Evolutionary conservation across 1,140 invertebrate species (phyloP).

Genomic region (Coenobita brevimanus): DNA sequence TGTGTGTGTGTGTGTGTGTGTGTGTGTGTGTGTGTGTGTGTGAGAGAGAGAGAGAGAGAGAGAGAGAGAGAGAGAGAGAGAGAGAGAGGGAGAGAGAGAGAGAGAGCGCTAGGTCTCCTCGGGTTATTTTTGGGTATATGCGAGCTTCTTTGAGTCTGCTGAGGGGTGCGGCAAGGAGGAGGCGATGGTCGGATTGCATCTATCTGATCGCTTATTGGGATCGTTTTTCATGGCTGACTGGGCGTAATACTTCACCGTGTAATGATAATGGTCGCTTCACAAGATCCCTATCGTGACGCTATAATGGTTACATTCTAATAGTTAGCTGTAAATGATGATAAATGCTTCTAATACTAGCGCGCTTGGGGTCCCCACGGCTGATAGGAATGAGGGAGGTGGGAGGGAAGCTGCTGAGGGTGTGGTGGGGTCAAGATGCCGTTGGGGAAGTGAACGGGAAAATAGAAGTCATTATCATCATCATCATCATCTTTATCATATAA

Average conservation of each 20-base stretch:
- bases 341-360: neutral
- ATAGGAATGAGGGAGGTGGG: too few species aligned
- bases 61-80: neutral
- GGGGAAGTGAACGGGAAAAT: too few species aligned
- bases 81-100: too few species aligned
- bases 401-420: too few species aligned
- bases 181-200: neutral
- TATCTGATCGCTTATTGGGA: conserved; percentile 6
- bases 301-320: conserved; percentile 31
- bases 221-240: neutral
- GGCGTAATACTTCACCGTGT: conserved; percentile 17
- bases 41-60: neutral
- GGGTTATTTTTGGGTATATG: too few species aligned
- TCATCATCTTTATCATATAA: too few species aligned
- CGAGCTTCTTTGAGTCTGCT: neutral
- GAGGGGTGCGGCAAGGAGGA: neutral
- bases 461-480: too few species aligned
- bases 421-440: too few species aligned
- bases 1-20: too few species aligned
- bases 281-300: conserved; percentile 3
- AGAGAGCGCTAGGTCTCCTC: too few species aligned
- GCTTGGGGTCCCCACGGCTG: neutral
- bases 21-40: too few species aligned
- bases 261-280: neutral
- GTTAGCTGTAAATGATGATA: conserved; percentile 7